A percentile compares a stretch with the other conserved stretches of the same genome.
Evolutionary conservation across 2,113 vertebrate species (phyloP).

Genomic region (Callopanchax toddi): DNA sequence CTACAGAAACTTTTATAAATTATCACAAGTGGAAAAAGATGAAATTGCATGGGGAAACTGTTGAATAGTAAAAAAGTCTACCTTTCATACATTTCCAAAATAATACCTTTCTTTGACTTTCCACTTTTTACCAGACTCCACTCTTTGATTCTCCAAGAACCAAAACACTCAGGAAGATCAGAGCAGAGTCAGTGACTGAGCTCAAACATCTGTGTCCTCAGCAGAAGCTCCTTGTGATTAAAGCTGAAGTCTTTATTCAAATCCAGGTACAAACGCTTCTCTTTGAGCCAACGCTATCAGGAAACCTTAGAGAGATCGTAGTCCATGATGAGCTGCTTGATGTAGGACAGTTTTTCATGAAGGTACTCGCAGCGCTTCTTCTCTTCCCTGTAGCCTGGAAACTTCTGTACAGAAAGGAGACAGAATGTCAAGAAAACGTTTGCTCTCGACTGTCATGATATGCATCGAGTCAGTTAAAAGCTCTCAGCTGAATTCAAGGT

Average conservation of each 20-base stretch:
- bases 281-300: slow-evolving; percentile 43
- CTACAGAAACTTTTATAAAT: slow-evolving; percentile 7
- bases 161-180: slow-evolving; percentile 1
- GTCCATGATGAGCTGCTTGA: slow-evolving; percentile 84
- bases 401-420: slow-evolving; percentile 71
- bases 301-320: slow-evolving; percentile 76
- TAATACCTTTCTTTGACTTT: slow-evolving; percentile 12
- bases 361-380: slow-evolving; percentile 86
- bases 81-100: slow-evolving; percentile 17
- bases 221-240: not conserved
- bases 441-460: not conserved
- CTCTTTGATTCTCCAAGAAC: slow-evolving; percentile 9
- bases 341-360: slow-evolving; percentile 87
- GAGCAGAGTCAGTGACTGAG: slow-evolving; percentile 13
- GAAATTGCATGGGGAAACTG: not conserved
- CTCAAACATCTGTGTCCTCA: slow-evolving; percentile 8
- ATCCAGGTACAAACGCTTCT: slow-evolving; percentile 7
- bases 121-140: not conserved
- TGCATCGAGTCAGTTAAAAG: no score
- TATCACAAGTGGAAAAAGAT: not conserved
- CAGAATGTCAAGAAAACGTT: not conserved
- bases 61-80: slow-evolving; percentile 18
- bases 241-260: not conserved
- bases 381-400: slow-evolving; percentile 85
- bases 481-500: no score